Conservation (phyloP, 2,797 vertebrate species). For the Anabas testudineus region DNA sequence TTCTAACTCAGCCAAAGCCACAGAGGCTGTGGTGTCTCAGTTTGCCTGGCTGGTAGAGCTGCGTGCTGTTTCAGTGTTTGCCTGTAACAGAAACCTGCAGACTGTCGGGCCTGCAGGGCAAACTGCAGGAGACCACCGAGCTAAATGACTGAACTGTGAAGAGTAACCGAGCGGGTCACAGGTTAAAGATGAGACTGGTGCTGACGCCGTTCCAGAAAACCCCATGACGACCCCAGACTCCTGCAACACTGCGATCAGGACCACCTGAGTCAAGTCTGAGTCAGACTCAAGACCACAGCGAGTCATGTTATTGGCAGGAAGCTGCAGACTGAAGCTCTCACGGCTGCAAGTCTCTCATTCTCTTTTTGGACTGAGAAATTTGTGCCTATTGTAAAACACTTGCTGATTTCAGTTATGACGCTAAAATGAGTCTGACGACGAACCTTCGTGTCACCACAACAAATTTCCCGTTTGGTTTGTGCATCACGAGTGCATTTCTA, state of each 20-base stretch:
- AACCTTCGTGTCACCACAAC: background rate
- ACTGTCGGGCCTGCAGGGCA: background rate
- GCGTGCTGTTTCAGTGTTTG: background rate
- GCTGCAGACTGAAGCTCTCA: slow-evolving; percentile 34
- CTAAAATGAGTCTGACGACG: slow-evolving; percentile 2
- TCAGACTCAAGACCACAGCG: slow-evolving; percentile 54
- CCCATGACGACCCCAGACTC: slow-evolving; percentile 13
- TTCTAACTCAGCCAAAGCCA: no score
- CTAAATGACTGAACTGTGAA: slow-evolving; percentile 35
- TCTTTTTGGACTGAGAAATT: slow-evolving; percentile 34
- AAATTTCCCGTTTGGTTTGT: slow-evolving; percentile 5
- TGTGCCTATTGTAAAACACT: slow-evolving; percentile 34
- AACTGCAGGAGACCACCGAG: slow-evolving; percentile 28
- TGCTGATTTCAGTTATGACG: slow-evolving; percentile 25
- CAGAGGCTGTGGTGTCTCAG: background rate
- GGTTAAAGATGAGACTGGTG: slow-evolving; percentile 27
- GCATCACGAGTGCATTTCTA: background rate
- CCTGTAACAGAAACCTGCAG: slow-evolving; percentile 23
- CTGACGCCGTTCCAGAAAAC: slow-evolving; percentile 12
- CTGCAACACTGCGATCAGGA: slow-evolving; percentile 23
- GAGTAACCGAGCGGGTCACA: slow-evolving; percentile 26
- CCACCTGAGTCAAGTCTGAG: slow-evolving; percentile 60
- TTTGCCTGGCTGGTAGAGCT: slow-evolving; percentile 2
- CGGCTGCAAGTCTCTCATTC: slow-evolving; percentile 41
- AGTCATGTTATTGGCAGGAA: slow-evolving; percentile 56